Evolutionary conservation across 1,140 invertebrate species (phyloP).

Genomic region (Sinella curviseta): DNA sequence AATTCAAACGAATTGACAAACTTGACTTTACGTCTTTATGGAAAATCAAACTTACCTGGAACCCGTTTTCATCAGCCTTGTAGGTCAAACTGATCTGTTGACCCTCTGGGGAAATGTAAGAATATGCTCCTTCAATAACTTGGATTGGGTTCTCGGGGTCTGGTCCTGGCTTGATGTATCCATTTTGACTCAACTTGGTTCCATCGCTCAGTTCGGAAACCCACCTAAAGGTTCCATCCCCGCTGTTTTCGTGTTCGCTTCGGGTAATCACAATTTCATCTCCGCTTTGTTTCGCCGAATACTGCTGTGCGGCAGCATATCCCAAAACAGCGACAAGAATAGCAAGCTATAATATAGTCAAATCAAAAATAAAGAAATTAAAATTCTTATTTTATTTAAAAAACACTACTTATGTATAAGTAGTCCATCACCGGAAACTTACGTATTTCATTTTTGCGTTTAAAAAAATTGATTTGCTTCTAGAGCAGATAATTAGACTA

Average conservation of each 20-base stretch:
- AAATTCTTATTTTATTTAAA: not conserved
- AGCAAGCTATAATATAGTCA: not conserved
- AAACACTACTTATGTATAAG: not conserved
- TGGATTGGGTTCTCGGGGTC: conserved; percentile 52
- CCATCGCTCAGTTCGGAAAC: conserved; percentile 41
- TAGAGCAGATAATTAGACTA: not conserved
- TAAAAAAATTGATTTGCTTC: no score
- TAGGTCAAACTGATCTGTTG: not conserved
- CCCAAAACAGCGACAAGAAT: not conserved
- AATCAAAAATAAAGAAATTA: not conserved
- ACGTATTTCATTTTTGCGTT: conserved; percentile 17
- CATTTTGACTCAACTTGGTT: conserved; percentile 36
- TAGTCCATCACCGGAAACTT: not conserved
- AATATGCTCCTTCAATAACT: not conserved
- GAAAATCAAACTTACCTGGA: no score
- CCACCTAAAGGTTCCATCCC: conserved; percentile 51
- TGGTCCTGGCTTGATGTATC: conserved; percentile 4
- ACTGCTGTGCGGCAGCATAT: not conserved
- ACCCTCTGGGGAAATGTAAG: conserved; percentile 20
- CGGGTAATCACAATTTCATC: conserved; percentile 21
- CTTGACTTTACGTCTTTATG: not conserved
- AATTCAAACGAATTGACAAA: not conserved
- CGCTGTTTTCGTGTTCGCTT: conserved; percentile 52
- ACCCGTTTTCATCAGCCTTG: conserved; percentile 14
- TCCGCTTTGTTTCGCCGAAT: not conserved